Evolutionary conservation across 2,797 vertebrate species (phyloP).

Genomic region (Premnoplex brunnescens): DNA sequence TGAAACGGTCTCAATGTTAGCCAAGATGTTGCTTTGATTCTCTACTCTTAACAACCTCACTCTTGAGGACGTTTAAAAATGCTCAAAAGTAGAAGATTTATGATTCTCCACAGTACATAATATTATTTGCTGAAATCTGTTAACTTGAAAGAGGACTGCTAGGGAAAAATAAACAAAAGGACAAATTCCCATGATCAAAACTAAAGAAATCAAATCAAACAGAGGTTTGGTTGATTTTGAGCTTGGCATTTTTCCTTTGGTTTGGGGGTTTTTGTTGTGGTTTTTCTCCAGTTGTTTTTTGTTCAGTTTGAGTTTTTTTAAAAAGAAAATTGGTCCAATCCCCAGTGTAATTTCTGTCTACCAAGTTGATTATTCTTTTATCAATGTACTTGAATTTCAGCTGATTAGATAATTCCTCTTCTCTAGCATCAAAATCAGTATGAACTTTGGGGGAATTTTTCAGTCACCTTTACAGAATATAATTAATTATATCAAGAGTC

Average conservation of each 20-base stretch:
- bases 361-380: not conserved
- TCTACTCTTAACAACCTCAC: not conserved
- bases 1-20: not conserved
- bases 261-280: rapidly evolving
- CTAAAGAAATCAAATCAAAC: not conserved
- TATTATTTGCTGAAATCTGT: not conserved
- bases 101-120: not conserved
- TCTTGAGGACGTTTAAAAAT: not conserved
- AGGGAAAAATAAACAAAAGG: not conserved
- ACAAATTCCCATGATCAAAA: not conserved
- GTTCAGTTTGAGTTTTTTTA: not conserved
- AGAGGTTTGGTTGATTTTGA: not conserved
- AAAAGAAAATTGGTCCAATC: not conserved
- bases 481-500: not conserved
- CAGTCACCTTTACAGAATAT: not conserved
- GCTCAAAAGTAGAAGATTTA: not conserved
- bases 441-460: not conserved
- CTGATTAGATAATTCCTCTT: not conserved
- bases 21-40: not conserved
- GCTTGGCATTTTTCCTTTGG: not conserved
- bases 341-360: not conserved
- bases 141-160: not conserved
- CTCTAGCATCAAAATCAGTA: not conserved
- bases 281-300: not conserved
- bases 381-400: not conserved